These are phyloP conservation scores for Octopus sinensis DNA, from an alignment of 1,140 invertebrate species.

Conservation along the genomic window DNA sequence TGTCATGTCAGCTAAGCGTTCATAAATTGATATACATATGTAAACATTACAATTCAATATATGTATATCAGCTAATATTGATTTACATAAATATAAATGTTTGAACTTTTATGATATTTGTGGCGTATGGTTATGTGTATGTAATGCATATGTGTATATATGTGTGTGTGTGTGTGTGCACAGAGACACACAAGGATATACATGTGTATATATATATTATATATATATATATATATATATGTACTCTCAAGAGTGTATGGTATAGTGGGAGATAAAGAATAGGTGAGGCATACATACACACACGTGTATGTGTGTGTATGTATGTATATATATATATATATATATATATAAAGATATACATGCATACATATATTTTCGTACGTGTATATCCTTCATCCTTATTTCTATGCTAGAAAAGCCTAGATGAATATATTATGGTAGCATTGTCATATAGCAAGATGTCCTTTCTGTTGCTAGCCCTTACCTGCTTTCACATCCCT, in stretches of 20 bases:
- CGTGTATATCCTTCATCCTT: background rate
- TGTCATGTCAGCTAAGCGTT: no score
- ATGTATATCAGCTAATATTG: background rate
- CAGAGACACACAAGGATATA: background rate
- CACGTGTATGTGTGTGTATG: background rate
- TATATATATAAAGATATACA: background rate
- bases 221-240: background rate
- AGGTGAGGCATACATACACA: background rate
- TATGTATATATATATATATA: background rate
- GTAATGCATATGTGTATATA: background rate
- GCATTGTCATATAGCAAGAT: no score
- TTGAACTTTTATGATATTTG: background rate
- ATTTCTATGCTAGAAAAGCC: no score
- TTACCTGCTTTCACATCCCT: no score
- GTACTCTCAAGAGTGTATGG: background rate
- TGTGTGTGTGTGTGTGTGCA: background rate
- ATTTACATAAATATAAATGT: background rate
- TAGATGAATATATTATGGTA: no score
- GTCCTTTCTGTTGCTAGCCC: no score
- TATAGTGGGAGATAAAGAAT: background rate
- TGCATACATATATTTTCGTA: background rate
- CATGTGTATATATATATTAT: background rate
- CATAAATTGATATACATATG: background rate
- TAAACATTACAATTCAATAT: background rate
- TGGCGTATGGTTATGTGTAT: background rate